phyloP scores from a whole-genome alignment of 1,140 invertebrate genomes.

The Hylaeus volcanicus region DNA sequence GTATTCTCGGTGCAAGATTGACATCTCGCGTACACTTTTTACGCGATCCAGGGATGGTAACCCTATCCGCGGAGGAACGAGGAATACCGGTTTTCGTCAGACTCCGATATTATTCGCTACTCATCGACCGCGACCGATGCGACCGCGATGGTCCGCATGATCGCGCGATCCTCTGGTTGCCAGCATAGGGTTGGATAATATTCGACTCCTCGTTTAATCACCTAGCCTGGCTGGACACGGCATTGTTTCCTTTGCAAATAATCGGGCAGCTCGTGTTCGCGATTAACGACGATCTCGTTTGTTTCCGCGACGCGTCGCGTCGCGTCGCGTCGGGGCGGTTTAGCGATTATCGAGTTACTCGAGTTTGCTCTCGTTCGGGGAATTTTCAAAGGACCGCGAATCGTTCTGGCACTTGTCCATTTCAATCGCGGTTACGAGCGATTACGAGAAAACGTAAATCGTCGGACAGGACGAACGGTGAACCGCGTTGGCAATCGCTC shows the following conservation, averaged over 20 bases:
- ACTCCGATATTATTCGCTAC: background rate
- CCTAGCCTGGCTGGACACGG: too few species aligned
- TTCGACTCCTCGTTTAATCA: background rate
- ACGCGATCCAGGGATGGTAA: background rate
- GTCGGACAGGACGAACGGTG: slow-evolving; percentile 3
- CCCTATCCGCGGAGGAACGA: background rate
- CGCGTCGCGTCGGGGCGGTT: too few species aligned
- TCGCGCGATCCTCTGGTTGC: too few species aligned
- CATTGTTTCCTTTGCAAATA: too few species aligned
- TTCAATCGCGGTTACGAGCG: slow-evolving; percentile 19
- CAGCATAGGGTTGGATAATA: background rate
- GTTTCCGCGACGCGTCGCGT: too few species aligned
- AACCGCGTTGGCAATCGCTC: slow-evolving; percentile 11
- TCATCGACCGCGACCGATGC: background rate
- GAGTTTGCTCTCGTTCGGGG: slow-evolving; percentile 2
- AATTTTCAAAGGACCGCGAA: too few species aligned
- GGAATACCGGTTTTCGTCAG: background rate
- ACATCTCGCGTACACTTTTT: too few species aligned
- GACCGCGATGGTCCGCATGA: background rate
- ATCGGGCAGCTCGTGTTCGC: background rate
- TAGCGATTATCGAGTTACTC: background rate
- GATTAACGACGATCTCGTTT: background rate
- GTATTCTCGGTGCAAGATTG: too few species aligned
- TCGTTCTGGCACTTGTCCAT: slow-evolving; percentile 13
- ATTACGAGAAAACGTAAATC: slow-evolving; percentile 17